Evolutionary conservation across 2,113 vertebrate species (phyloP), one percentile per base, ranked within the genome.

Genomic region (Syrmaticus mikado): DNA sequence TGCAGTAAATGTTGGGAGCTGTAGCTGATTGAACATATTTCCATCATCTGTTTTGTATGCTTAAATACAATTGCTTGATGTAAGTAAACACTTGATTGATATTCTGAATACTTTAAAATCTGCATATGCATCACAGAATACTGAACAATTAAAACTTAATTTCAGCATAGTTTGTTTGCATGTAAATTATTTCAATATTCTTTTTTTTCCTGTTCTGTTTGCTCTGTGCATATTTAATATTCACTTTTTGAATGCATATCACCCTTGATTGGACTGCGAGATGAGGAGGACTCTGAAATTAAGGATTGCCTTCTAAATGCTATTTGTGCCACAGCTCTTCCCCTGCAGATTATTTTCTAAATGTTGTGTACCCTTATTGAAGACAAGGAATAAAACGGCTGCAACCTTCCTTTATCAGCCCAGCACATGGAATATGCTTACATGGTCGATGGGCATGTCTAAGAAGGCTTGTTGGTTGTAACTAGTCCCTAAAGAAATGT

Each of bases 71-170:
- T 97, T 95, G 85, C 93, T 91, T 84, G 87, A 92, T 96, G 95
- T 96, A 95, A 96, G 90, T 96, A 96, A 97, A 96, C 95, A 96
- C 94, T 96, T 90, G 87, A 89, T 94, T 95, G 92, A 95, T 96
- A 97, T 96, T 97, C 96, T 93, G 87, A 95, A 96, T 97, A 83
- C 95, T 97, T 97, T 84, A 85, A 92, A 94, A 97, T 97, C 95
- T 96, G 93, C 96, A 94, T 96, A 96, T 94, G 91, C 96, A 94
- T 96, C 94, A 94, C 82, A 83, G 92, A 96, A 91, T 96, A 94
- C 91, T 80, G 87, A 97, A 97, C 96, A 97, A 95, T 97, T 97
- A 95, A 96, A 97, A 96, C 89, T 96, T 97, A 82, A 96, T 97
- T 97, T 96, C 94, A 78, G 93, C 76, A 89, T 90, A 78, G 91